Evolutionary conservation across 2,888 invertebrate species (phyloP).

Genomic region (Lithodes maja): DNA sequence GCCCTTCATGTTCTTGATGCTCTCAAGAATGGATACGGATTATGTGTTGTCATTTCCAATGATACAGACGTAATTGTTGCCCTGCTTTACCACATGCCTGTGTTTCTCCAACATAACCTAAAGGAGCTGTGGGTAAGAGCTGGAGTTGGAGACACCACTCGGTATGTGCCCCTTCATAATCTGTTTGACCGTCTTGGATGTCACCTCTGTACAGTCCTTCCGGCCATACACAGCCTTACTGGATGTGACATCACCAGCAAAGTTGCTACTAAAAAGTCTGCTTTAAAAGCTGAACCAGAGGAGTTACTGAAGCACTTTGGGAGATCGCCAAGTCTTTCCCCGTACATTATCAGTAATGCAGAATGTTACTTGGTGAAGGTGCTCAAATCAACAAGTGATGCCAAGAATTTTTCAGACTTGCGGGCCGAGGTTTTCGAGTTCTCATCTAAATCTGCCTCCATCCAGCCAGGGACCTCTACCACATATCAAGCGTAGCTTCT

Average conservation of each 20-base stretch:
- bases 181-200: background rate
- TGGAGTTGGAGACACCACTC: conserved; percentile 16
- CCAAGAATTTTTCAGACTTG: background rate
- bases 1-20: background rate
- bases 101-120: background rate
- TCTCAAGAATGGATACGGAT: background rate
- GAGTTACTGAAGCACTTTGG: conserved; percentile 4
- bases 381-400: background rate
- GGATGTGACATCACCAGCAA: background rate
- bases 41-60: background rate
- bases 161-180: conserved; percentile 15
- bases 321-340: background rate
- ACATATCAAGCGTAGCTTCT: background rate
- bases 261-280: background rate
- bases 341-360: background rate
- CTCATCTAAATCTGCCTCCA: background rate
- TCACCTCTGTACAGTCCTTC: background rate
- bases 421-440: background rate
- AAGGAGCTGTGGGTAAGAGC: background rate
- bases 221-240: background rate
- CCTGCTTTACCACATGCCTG: background rate
- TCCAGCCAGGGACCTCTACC: background rate
- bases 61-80: conserved; percentile 5
- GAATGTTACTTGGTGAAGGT: background rate
- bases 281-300: background rate